Conservation (phyloP, 2,888 invertebrate genomes). For the Schizotus pectinicornis region DNA sequence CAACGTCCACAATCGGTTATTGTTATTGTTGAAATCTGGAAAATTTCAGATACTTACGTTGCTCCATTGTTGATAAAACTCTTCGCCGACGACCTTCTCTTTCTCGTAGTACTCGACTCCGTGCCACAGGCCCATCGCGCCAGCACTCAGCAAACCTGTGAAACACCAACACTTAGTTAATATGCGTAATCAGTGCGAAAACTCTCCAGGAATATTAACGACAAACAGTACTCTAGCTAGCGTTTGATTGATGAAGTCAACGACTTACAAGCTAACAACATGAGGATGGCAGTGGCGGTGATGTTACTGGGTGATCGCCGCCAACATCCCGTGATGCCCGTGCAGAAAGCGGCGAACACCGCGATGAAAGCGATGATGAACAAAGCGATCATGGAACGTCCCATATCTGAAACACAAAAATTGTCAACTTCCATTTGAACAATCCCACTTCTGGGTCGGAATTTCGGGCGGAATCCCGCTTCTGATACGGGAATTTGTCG, state of each 20-base stretch:
- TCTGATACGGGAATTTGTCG: no score
- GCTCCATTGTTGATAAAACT: constrained; percentile 92
- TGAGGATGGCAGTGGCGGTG: constrained; percentile 89
- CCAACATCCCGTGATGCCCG: constrained; percentile 97
- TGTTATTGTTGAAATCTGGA: not conserved
- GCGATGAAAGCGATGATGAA: constrained; percentile 92
- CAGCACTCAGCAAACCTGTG: constrained; percentile 86
- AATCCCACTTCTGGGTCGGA: not conserved
- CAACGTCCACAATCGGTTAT: not conserved
- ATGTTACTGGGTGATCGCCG: constrained; percentile 92
- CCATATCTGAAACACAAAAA: constrained; percentile 70
- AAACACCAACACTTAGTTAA: constrained; percentile 28
- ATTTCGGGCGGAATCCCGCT: not conserved
- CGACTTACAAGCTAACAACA: constrained; percentile 83
- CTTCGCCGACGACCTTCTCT: constrained; percentile 90
- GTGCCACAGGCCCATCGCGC: constrained; percentile 96
- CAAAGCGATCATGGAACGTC: constrained; percentile 89
- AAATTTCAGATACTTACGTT: constrained; percentile 67
- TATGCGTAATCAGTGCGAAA: not conserved
- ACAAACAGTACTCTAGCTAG: not conserved
- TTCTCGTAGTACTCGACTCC: constrained; percentile 95
- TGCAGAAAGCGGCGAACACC: constrained; percentile 93
- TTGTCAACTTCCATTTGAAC: constrained; percentile 10
- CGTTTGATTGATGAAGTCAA: not conserved
- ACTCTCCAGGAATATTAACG: not conserved